Evolutionary conservation across 2,113 vertebrate genomes (phyloP).

Genomic region (Ailuropoda melanoleuca): DNA sequence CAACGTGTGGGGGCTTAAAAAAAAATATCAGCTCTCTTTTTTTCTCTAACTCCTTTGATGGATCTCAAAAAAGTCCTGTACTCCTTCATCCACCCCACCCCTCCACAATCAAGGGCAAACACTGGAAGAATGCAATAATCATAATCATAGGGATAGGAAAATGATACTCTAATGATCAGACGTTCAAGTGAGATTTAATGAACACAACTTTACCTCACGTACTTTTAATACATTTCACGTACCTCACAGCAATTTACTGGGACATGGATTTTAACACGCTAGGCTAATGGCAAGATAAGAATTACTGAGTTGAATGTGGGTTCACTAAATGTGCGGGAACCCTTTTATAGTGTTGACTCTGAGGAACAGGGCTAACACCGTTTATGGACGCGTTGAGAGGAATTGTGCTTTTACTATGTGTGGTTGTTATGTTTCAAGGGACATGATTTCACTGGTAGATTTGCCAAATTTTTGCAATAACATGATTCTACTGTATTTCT

Average conservation of each 20-base stretch:
- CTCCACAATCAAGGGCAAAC: neutral
- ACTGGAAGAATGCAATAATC: neutral
- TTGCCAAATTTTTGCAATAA: conserved; percentile 48
- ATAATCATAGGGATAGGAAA: neutral
- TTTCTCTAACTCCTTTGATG: neutral
- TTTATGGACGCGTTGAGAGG: neutral
- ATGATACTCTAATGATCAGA: neutral
- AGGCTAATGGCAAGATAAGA: neutral
- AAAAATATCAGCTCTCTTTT: neutral
- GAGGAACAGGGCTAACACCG: neutral
- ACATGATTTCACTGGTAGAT: conserved; percentile 38
- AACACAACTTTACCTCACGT: neutral
- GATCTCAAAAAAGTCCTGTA: neutral
- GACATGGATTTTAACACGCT: neutral
- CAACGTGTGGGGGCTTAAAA: neutral
- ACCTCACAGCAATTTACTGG: neutral
- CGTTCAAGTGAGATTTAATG: conserved; percentile 30
- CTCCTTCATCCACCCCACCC: neutral
- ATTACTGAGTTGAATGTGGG: neutral
- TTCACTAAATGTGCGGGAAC: neutral
- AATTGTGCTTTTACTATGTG: neutral
- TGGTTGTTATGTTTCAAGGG: neutral
- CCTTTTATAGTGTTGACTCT: neutral
- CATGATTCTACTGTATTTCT: conserved; percentile 4
- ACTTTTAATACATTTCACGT: neutral